Base-by-base conservation (phyloP, 2,113 vertebrate species). In the Pandion haliaetus region DNA sequence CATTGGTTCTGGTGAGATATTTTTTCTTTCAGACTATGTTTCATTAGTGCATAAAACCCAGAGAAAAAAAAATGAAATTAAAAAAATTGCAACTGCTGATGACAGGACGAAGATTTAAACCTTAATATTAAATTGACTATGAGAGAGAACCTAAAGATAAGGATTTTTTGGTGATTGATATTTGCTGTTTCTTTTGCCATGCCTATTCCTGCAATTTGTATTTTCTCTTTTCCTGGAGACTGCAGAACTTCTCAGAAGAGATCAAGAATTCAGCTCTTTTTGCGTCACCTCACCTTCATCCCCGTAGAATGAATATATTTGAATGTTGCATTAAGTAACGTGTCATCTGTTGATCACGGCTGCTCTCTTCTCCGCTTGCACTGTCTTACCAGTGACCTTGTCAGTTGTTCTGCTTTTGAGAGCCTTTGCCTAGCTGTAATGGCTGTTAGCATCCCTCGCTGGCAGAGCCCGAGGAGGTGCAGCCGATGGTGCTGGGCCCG, bases 401-500 rank as follows among this genome's bases (percentile, higher is more conserved):
- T 65, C 32, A n/a, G 17, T 34, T 69, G 45, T 23, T 86, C 40
- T 74, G 29, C 4, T 29, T 92, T 65, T 1, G 4, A 55, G 40
- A 76, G 10, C 81, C 40, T 74, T 89, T 86, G 32, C 44, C 29
- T 70, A 79, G 21, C 40, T 40, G 25, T 6, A 18, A 19, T 17
- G 40, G 28, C n/a, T 73, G 3, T 42, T 55, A 40, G 18, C 81
- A n/a, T 14, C 0, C 2, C 44, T 73, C n/a, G 6, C 58, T 8
- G 5, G 47, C 61, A 86, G 63, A 83, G 50, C 31, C 79, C 0
- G 0, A 8, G 16, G 76, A 86, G 36, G 9, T 3, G 3, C n/a
- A 42, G 40, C 44, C 2, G 1, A 8, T 17, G 38, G 28, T 65
- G 12, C 24, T 0, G 3, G 57, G n/a, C n/a, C n/a, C n/a, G n/a